Evolutionary conservation across 1,140 invertebrate species (phyloP), one percentile per base, ranked within the genome.

Genomic region (Eumaeus atala): DNA sequence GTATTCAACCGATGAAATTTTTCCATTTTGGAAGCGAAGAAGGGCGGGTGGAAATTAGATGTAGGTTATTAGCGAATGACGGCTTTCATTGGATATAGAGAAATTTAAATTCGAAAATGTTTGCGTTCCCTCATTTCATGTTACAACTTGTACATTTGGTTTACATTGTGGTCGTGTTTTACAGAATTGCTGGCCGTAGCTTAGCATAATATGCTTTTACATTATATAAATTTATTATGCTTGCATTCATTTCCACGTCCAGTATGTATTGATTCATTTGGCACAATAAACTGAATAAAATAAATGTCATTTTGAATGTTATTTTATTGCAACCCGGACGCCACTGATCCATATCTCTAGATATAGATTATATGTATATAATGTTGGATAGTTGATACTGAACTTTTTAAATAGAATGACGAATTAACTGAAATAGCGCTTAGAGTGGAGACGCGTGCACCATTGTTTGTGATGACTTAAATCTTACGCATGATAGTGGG

Each of bases 201-300:
- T 72, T 77, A 73, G 81, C 78, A 81, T 74, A 79, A 61, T 73
- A 71, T 73, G 71, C 71, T 73, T 73, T 57, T 73, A 78, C 51
- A 53, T 82, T 76, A 80, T 74, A 78, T 77, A 77, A 66, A 78
- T 70, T 82, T 76, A 78, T 81, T 82, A 82, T 82, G 80, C 82
- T 85, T 85, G 75, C 74, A 84, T 85, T 84, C 78, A 80, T 82
- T 84, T 83, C 69, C 75, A 85, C 78, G 77, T 85, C 79, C 78
- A 77, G 74, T 78, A 83, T 85, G 78, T 85, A 85, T 77, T 74
- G 73, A 84, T 83, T 86, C 77, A 69, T 84, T 86, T 84, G 80
- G 79, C 83, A 84, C 83, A 84, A 84, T 86, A 86, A 86, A 86
- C 70, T 75, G 70, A 76, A 68, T 77, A 84, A 84, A 86, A 79